These are phyloP conservation scores for Aythya baeri DNA, from an alignment of 2,113 vertebrate species.

Conservation along the genomic window DNA sequence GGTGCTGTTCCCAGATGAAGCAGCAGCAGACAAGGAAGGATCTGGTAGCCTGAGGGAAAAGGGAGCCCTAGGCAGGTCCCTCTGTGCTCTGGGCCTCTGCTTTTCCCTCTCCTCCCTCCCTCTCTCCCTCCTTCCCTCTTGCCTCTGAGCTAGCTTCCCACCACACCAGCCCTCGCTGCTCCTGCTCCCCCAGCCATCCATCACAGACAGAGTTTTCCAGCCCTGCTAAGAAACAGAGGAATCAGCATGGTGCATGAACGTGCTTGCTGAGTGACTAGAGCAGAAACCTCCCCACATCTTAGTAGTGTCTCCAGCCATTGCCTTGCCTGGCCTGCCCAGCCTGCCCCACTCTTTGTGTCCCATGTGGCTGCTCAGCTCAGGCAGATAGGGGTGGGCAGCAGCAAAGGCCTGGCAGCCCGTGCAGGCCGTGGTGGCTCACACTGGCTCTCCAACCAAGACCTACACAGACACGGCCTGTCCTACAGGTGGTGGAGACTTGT, in stretches of 20 bases:
- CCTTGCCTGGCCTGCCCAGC: background rate
- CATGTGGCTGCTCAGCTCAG: background rate
- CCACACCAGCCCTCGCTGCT: background rate
- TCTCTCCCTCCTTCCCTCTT: background rate
- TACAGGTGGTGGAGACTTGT: background rate
- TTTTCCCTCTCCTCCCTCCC: background rate
- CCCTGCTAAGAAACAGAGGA: background rate
- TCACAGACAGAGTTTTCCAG: background rate
- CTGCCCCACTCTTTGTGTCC: background rate
- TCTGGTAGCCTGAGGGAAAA: background rate
- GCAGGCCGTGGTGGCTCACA: background rate
- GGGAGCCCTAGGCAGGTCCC: background rate
- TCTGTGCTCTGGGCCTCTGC: background rate
- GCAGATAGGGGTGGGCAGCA: background rate
- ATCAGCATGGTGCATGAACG: fast-evolving
- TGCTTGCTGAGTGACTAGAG: background rate
- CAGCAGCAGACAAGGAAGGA: background rate
- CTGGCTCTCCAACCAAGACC: background rate
- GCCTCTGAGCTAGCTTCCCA: background rate
- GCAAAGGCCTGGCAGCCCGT: background rate
- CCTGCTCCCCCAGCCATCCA: fast-evolving
- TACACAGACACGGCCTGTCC: background rate
- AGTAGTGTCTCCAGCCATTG: background rate
- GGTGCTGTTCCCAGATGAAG: background rate
- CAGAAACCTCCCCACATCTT: background rate